Percentiles rank a stretch among this genome's conserved stretches.
Conservation (phyloP, 2,113 vertebrate species). For the Tragelaphus scriptus region DNA sequence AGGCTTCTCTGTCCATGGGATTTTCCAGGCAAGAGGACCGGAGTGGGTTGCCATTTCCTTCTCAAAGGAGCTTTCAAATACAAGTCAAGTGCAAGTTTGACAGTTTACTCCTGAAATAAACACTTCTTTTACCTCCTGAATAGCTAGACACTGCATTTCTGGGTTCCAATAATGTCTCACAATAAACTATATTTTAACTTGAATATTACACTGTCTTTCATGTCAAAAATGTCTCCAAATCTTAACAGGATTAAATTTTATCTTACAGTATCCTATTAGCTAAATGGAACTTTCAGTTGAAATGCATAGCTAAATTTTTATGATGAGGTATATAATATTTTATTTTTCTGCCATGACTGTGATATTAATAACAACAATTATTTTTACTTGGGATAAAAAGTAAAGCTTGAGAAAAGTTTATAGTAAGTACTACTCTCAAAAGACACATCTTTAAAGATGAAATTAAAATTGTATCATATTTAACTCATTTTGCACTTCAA, state of each 20-base stretch:
- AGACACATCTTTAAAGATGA: not conserved
- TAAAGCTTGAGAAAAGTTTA: not conserved
- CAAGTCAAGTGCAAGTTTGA: not conserved
- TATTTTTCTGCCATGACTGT: not conserved
- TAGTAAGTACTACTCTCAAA: not conserved
- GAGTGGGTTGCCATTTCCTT: too few species aligned
- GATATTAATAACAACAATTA: not conserved
- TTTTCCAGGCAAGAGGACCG: too few species aligned
- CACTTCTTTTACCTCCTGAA: not conserved
- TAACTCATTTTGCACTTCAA: not conserved
- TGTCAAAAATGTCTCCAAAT: not conserved
- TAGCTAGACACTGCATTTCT: not conserved
- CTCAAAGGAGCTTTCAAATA: not conserved
- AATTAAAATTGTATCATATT: not conserved
- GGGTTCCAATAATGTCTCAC: not conserved
- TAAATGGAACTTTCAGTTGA: not conserved
- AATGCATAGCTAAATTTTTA: not conserved
- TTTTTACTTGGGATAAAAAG: slow-evolving; percentile 8
- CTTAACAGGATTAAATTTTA: not conserved
- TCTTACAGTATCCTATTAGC: not conserved
- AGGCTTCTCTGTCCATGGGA: too few species aligned
- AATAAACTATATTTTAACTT: not conserved
- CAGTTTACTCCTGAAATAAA: not conserved
- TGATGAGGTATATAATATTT: not conserved
- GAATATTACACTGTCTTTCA: not conserved